Evolutionary conservation across 2,113 vertebrate genomes (phyloP).

Genomic region (Orycteropus afer): DNA sequence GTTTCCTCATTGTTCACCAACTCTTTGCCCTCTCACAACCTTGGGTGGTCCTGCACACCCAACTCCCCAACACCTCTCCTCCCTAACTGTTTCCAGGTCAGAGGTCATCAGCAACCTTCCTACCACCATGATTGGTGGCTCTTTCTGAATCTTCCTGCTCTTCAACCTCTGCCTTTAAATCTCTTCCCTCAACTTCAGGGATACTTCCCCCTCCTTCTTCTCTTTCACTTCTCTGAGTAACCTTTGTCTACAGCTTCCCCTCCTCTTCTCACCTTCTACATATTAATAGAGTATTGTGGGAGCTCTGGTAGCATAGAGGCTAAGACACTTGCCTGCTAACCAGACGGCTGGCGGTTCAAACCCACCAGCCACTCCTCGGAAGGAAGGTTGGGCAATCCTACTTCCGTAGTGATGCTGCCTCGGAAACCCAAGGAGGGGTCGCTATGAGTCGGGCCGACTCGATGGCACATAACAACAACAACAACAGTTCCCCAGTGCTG

Average conservation of each 20-base stretch:
- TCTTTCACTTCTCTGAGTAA: not conserved
- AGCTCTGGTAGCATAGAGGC: too few species aligned
- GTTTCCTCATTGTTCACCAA: not conserved
- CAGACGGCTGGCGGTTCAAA: too few species aligned
- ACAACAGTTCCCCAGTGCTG: not conserved
- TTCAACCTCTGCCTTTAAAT: not conserved
- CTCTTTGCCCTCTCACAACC: too few species aligned
- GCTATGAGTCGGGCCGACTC: too few species aligned
- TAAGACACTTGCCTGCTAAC: too few species aligned
- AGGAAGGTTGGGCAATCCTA: too few species aligned
- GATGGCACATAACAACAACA: too few species aligned
- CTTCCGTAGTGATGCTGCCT: too few species aligned
- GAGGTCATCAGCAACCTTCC: not conserved
- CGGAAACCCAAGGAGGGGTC: too few species aligned
- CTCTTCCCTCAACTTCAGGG: not conserved
- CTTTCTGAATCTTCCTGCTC: too few species aligned
- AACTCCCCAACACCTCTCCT: not conserved
- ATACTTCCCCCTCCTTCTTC: not conserved
- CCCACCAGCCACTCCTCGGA: too few species aligned
- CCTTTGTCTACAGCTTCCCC: not conserved
- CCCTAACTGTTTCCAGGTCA: not conserved
- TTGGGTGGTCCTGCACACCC: not conserved
- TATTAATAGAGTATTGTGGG: too few species aligned
- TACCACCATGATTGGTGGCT: not conserved
- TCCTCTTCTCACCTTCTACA: not conserved